Evolutionary conservation across 1,140 invertebrate genomes (phyloP).

Genomic region (Polypedilum pembai): DNA sequence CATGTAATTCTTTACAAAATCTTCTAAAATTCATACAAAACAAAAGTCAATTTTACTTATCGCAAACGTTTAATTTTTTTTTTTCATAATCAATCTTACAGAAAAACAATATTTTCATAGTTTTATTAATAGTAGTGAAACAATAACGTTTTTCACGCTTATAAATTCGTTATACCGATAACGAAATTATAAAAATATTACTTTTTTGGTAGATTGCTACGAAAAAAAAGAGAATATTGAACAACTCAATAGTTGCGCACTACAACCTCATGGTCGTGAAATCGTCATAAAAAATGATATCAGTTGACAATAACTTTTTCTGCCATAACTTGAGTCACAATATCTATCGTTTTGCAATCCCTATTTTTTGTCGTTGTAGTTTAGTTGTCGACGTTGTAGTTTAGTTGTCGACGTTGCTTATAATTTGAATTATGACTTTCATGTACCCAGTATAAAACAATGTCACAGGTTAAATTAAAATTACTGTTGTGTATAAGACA

Average conservation of each 20-base stretch:
- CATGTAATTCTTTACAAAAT: too few relatives aligned
- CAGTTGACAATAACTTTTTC: neutral
- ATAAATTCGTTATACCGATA: slow-evolving; percentile 7
- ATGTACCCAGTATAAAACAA: neutral
- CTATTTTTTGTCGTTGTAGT: neutral
- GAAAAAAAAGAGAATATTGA: neutral
- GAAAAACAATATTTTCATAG: too few relatives aligned
- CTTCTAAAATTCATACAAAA: too few relatives aligned
- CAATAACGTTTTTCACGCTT: neutral
- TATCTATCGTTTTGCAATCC: slow-evolving; percentile 1
- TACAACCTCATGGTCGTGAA: neutral
- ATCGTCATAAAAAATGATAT: neutral
- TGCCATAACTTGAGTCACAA: neutral
- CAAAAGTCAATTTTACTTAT: too few relatives aligned
- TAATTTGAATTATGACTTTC: neutral
- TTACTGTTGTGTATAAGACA: neutral
- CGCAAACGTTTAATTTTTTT: too few relatives aligned
- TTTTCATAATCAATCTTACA: too few relatives aligned
- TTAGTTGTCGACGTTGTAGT: neutral
- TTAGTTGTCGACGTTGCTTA: neutral
- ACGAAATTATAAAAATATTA: neutral
- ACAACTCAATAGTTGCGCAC: neutral
- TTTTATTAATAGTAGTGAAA: too few relatives aligned
- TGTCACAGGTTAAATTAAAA: slow-evolving; percentile 13
- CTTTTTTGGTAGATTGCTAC: neutral